These are phyloP conservation scores for Gorsachius magnificus DNA, from an alignment of 2,797 vertebrate genomes.

Conservation along the genomic window DNA sequence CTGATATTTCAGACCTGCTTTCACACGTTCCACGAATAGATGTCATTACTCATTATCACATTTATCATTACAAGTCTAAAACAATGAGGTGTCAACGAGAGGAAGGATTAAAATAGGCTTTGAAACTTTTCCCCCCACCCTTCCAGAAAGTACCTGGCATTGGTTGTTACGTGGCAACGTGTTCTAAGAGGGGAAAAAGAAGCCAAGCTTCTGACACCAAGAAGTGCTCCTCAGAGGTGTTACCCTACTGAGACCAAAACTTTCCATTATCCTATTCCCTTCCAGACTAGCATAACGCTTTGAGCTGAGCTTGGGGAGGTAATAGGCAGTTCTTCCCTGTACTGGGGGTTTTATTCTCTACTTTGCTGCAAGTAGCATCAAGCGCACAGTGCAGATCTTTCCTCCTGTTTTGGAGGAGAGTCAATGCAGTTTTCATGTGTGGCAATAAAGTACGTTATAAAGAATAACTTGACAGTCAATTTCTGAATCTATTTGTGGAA, in stretches of 20 bases:
- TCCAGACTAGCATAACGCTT: background rate
- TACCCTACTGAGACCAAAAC: background rate
- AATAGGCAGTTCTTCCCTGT: background rate
- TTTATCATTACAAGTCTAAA: conserved; percentile 74
- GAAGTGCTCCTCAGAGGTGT: background rate
- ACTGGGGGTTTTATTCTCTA: background rate
- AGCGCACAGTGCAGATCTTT: background rate
- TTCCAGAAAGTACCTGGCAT: conserved; percentile 13
- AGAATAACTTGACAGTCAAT: conserved; percentile 32
- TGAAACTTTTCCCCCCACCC: background rate
- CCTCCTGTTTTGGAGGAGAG: background rate
- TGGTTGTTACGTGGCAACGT: background rate
- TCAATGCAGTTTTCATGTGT: background rate
- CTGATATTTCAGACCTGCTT: conserved; percentile 73
- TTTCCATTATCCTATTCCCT: background rate
- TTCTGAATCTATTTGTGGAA: conserved; percentile 33
- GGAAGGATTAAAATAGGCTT: conserved; percentile 69
- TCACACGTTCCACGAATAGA: conserved; percentile 75
- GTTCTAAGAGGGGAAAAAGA: background rate
- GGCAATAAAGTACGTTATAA: conserved; percentile 23
- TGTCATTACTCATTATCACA: conserved; percentile 78
- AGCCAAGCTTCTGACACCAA: background rate
- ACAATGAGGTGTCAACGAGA: conserved; percentile 67
- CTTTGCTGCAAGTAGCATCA: background rate
- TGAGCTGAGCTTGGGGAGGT: background rate